Conservation (phyloP, 2,113 vertebrate genomes). For the Oriolus oriolus region DNA sequence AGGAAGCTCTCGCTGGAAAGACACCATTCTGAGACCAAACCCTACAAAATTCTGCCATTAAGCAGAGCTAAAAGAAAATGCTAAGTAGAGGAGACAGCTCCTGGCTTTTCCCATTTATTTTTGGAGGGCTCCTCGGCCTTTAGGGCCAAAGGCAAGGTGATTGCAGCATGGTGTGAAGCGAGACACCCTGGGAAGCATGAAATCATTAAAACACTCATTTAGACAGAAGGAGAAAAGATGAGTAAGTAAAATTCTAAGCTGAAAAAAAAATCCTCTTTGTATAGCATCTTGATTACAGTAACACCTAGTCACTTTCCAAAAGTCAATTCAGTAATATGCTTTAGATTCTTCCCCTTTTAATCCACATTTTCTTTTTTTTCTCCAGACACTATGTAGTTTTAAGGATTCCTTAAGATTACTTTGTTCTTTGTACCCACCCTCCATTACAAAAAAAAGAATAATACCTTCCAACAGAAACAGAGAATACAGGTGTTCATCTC, state of each 20-base stretch:
- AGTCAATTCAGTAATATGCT: not conserved
- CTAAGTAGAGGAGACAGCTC: not conserved
- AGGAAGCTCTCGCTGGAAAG: not conserved
- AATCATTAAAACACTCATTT: not conserved
- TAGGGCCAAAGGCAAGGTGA: conserved; percentile 43
- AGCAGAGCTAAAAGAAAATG: not conserved
- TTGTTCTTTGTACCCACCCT: not conserved
- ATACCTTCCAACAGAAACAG: not conserved
- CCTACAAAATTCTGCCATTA: not conserved
- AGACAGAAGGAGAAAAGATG: not conserved
- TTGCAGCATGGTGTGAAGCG: not conserved
- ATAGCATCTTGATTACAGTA: not conserved
- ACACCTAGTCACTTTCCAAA: not conserved
- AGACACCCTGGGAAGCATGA: conserved; percentile 2
- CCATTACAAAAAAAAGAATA: not conserved
- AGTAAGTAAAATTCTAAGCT: not conserved
- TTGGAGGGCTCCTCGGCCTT: not conserved
- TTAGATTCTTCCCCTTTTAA: not conserved
- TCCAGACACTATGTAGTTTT: not conserved
- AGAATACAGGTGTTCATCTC: not conserved
- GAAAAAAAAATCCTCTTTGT: not conserved
- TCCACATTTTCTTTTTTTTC: not conserved
- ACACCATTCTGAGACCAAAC: not conserved
- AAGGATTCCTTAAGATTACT: not conserved
- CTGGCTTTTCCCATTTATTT: conserved; percentile 35